Evolutionary conservation across 2,797 vertebrate species (phyloP).

Genomic region (Miichthys miiuy): DNA sequence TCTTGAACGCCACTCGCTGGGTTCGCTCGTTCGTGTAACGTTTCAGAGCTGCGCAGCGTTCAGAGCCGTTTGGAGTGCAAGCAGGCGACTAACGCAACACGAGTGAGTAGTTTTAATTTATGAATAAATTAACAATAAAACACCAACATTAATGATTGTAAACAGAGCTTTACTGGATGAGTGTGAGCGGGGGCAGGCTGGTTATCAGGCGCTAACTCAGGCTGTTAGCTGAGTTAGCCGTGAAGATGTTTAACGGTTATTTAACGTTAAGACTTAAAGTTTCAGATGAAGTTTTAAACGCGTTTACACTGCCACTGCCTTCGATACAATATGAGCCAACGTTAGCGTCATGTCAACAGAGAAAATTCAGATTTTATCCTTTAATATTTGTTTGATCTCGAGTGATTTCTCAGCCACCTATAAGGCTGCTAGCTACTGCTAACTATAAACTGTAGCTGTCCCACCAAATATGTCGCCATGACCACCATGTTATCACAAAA

Average conservation of each 20-base stretch:
- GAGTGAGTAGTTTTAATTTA: slow-evolving; percentile 40
- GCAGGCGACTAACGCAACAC: not conserved
- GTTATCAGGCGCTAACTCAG: slow-evolving; percentile 9
- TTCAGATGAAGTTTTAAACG: too few species aligned
- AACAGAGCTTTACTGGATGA: not conserved
- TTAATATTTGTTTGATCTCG: too few species aligned
- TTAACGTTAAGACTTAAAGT: not conserved
- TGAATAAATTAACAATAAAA: not conserved
- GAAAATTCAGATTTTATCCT: too few species aligned
- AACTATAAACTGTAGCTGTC: too few species aligned
- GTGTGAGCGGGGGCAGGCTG: not conserved
- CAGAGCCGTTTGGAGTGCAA: not conserved
- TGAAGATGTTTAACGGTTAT: not conserved
- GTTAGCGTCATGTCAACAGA: not conserved
- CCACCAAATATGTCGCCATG: too few species aligned
- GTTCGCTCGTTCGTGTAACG: not conserved
- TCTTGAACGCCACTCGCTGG: slow-evolving; percentile 38
- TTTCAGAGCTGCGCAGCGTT: not conserved
- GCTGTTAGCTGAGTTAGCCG: slow-evolving; percentile 59
- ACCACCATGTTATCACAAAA: too few species aligned
- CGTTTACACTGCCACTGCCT: too few species aligned
- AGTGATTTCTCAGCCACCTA: not conserved
- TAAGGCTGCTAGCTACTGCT: too few species aligned
- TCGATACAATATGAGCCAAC: not conserved
- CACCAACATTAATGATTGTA: accelerated